Evolutionary conservation across 2,113 vertebrate genomes (phyloP), one percentile per base, ranked within the genome.

Genomic region (Cottus gobio): DNA sequence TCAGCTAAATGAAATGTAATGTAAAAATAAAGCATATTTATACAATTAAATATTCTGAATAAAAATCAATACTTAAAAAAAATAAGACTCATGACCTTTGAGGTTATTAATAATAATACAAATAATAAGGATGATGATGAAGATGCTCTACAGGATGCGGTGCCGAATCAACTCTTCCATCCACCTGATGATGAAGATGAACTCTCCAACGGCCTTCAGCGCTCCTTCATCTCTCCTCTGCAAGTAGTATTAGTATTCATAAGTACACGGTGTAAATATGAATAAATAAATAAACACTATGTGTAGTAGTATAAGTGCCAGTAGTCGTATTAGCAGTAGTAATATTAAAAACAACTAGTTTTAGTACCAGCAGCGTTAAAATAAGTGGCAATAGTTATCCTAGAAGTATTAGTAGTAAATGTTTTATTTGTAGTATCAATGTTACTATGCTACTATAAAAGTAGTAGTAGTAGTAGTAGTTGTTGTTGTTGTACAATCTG

Each of bases 131-230:
- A 16, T 62, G 56, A 54, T 5, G 8, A 13, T 34, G 50, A n/a
- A 31, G 63, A 24, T 9, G 68, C 37, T 65, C 62, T 86, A 87
- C 3, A 39, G 60, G 57, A 5, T 4, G 58, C 22, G 56, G 4
- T 65, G 71, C 16, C 83, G 54, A 5, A 66, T n/a, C 63, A 92
- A 81, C 58, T 91, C 92, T 12, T 79, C 58, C 0, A 91, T 82
- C 92, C 91, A 93, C 2, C 81, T 30, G 54, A 93, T 87, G 73
- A 93, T 7, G 77, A 78, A 89, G 63, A 34, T 85, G 62, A 93
- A 90, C 48, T 93, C 92, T 31, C 73, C 9, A 0, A 85, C 73
- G 0, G 90, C 92, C 77, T 92, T 91, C 81, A 90, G 13, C 0
- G 12, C 83, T 5, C 46, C 61, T 30, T 84, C 9, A 1, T 74